These are phyloP conservation scores for Numida meleagris DNA, from an alignment of 2,113 vertebrate species.

Conservation along the genomic window DNA sequence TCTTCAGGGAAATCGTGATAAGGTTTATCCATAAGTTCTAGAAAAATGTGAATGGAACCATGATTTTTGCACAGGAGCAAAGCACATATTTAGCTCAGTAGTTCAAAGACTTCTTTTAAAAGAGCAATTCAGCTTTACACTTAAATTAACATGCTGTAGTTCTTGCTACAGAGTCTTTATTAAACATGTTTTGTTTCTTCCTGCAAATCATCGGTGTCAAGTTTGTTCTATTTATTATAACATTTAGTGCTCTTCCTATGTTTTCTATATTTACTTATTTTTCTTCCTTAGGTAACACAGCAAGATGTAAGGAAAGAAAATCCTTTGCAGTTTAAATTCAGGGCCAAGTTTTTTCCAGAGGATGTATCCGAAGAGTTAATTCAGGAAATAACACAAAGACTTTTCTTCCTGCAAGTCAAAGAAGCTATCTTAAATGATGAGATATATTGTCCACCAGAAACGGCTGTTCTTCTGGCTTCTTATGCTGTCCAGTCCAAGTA, in stretches of 20 bases:
- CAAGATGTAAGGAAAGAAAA: constrained; percentile 98
- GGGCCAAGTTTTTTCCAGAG: constrained; percentile 98
- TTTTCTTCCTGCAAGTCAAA: constrained; percentile 99
- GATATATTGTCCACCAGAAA: constrained; percentile 98
- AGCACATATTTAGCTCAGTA: not conserved
- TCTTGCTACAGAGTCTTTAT: not conserved
- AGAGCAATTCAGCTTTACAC: not conserved
- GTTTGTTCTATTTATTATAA: not conserved
- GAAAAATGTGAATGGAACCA: not conserved
- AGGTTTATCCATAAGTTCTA: not conserved
- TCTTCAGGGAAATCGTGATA: not conserved
- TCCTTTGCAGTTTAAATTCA: constrained; percentile 95
- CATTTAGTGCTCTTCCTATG: not conserved
- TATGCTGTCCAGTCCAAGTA: constrained; percentile 97
- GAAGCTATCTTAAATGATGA: constrained; percentile 97
- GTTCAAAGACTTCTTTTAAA: not conserved
- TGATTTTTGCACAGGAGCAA: not conserved
- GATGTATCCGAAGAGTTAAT: constrained; percentile 98
- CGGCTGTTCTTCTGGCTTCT: constrained; percentile 93
- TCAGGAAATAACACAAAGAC: constrained; percentile 97
- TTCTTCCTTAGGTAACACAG: constrained; percentile 86
- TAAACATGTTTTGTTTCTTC: not conserved
- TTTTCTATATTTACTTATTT: constrained; percentile 25
- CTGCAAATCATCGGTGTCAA: not conserved
- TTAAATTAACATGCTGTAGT: not conserved